Evolutionary conservation across 2,113 vertebrate genomes (phyloP).

Genomic region (Pholis gunnellus): DNA sequence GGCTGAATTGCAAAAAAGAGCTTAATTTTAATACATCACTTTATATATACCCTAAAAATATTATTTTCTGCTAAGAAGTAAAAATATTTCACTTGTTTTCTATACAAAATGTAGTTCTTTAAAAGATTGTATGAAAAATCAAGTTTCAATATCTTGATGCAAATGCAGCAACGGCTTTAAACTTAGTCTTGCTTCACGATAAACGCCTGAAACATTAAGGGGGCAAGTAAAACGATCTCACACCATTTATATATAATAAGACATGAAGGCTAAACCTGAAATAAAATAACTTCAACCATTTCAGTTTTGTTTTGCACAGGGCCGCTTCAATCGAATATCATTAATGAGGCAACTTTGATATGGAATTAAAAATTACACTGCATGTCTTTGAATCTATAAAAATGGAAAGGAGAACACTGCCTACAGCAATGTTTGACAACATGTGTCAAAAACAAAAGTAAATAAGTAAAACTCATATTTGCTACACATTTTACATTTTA

Average conservation of each 20-base stretch:
- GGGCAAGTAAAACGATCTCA: background rate
- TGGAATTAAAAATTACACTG: conserved; percentile 4
- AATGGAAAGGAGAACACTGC: background rate
- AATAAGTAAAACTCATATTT: conserved; percentile 30
- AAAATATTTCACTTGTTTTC: conserved; percentile 8
- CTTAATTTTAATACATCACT: background rate
- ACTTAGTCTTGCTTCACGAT: background rate
- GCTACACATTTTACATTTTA: conserved; percentile 31
- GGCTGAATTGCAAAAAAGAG: background rate
- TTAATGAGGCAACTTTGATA: conserved; percentile 22
- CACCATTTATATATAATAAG: conserved; percentile 5
- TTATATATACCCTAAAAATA: background rate
- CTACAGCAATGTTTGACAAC: conserved; percentile 11
- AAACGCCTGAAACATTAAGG: conserved; percentile 1
- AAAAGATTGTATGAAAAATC: background rate
- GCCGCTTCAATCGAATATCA: conserved; percentile 8
- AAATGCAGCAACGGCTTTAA: background rate
- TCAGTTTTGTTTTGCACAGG: conserved; percentile 6
- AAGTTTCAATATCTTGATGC: background rate
- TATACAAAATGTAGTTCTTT: background rate
- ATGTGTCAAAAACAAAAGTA: conserved; percentile 19
- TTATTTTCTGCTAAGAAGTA: background rate
- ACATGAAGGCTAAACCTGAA: background rate
- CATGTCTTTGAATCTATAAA: background rate
- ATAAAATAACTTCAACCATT: conserved; percentile 7